These are phyloP conservation scores for Spondyliosoma cantharus DNA, from an alignment of 2,797 vertebrate genomes.

Conservation along the genomic window DNA sequence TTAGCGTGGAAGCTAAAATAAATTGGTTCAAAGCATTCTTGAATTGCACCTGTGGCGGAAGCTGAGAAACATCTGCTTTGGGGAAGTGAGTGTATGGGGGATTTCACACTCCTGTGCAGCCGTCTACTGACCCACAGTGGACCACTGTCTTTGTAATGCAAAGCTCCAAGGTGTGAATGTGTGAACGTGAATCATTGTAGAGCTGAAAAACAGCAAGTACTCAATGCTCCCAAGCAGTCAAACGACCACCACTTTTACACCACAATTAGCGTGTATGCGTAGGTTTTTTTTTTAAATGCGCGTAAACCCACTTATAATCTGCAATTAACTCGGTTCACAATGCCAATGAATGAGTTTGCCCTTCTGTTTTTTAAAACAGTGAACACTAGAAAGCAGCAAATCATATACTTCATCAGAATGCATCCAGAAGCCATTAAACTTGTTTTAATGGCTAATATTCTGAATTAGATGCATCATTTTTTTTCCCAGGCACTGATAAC, in stretches of 20 bases:
- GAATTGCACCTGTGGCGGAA: background rate
- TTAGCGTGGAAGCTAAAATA: background rate
- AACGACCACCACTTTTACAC: too few species aligned
- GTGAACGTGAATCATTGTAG: background rate
- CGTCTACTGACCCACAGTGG: conserved; percentile 14
- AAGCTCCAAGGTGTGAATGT: conserved; percentile 13
- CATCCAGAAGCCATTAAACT: too few species aligned
- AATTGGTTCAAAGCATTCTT: background rate
- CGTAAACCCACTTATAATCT: too few species aligned
- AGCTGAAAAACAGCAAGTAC: background rate
- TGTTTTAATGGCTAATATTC: too few species aligned
- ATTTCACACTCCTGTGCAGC: conserved; percentile 27
- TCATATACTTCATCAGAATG: too few species aligned
- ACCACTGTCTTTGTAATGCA: background rate
- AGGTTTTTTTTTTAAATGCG: background rate
- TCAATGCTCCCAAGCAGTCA: background rate
- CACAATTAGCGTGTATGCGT: too few species aligned
- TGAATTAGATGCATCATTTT: too few species aligned
- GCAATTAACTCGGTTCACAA: too few species aligned
- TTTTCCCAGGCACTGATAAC: too few species aligned
- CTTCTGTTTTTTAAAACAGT: too few species aligned
- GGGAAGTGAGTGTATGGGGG: background rate
- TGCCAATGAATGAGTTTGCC: too few species aligned
- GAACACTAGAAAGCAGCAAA: too few species aligned
- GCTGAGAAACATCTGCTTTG: background rate